These are phyloP conservation scores for Drosophila ezoana DNA, from an alignment of 2,888 invertebrate genomes.

Conservation along the genomic window DNA sequence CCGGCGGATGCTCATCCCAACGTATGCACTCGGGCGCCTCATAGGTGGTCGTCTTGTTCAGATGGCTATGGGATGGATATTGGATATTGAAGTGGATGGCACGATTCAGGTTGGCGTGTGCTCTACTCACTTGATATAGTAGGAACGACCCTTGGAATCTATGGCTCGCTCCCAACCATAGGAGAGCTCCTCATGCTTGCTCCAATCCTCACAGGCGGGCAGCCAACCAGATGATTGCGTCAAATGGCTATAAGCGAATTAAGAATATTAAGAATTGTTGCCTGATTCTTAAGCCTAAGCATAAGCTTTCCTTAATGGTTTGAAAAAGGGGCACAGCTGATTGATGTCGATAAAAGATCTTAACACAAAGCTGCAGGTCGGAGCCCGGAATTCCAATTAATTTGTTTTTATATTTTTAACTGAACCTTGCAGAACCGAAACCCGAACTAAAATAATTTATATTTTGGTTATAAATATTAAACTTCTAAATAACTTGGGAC, in stretches of 20 bases:
- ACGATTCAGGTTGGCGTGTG: not conserved
- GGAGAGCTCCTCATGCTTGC: conserved; percentile 88
- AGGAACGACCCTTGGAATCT: conserved; percentile 91
- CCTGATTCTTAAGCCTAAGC: too few species aligned
- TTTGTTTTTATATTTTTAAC: too few species aligned
- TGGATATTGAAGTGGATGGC: not conserved
- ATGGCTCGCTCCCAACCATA: conserved; percentile 96
- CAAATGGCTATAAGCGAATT: conserved; percentile 89
- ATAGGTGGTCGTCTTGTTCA: conserved; percentile 96
- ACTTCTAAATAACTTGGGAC: too few species aligned
- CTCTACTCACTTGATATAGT: conserved; percentile 91
- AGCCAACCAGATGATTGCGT: conserved; percentile 94
- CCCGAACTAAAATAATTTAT: too few species aligned
- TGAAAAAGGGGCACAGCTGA: too few species aligned
- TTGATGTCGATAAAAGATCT: too few species aligned
- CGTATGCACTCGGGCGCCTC: conserved; percentile 90
- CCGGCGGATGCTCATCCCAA: conserved; percentile 90
- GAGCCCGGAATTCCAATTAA: too few species aligned
- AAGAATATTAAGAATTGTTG: not conserved
- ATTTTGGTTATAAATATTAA: too few species aligned
- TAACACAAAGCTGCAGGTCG: too few species aligned
- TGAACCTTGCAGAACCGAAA: too few species aligned
- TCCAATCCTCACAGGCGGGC: conserved; percentile 95
- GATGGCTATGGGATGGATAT: conserved; percentile 86
- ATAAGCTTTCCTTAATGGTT: too few species aligned